Conservation (phyloP, 92 coral and sea anemone genomes). For the Pocillopora grandis region DNA sequence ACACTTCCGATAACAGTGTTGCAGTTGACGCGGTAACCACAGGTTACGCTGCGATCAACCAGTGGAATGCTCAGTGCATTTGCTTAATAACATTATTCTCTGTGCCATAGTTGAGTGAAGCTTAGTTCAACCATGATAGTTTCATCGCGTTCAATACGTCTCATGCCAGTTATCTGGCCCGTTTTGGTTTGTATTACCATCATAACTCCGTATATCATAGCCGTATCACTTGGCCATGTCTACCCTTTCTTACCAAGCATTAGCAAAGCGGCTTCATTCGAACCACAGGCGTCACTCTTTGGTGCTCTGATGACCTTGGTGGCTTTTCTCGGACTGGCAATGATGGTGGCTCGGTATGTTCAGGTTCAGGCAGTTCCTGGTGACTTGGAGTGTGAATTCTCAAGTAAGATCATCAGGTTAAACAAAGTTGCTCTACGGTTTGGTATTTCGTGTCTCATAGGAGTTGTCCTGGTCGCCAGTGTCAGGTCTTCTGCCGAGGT, state of each 20-base stretch:
- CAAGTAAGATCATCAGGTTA: background rate
- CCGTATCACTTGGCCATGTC: conserved; percentile 43
- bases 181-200: conserved; percentile 11
- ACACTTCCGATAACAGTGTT: too few species aligned
- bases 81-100: too few species aligned
- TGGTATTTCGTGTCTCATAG: conserved; percentile 2
- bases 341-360: conserved; percentile 36
- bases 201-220: conserved; percentile 50
- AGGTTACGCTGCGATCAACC: too few species aligned
- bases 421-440: conserved; percentile 12
- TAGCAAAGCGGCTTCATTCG: conserved; percentile 45
- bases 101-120: too few species aligned
- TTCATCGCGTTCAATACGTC: background rate
- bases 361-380: conserved; percentile 19
- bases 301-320: conserved; percentile 46
- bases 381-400: background rate
- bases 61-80: too few species aligned
- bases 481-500: background rate
- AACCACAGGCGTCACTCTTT: conserved; percentile 54
- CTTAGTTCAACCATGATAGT: background rate
- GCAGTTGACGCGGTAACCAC: too few species aligned
- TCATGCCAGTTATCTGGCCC: conserved; percentile 16
- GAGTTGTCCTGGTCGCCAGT: conserved; percentile 4
- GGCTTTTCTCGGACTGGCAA: conserved; percentile 26
- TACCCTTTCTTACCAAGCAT: conserved; percentile 55